Evolutionary conservation across 2,113 vertebrate genomes (phyloP), one percentile per base, ranked within the genome.

Genomic region (Lanius ludovicianus): DNA sequence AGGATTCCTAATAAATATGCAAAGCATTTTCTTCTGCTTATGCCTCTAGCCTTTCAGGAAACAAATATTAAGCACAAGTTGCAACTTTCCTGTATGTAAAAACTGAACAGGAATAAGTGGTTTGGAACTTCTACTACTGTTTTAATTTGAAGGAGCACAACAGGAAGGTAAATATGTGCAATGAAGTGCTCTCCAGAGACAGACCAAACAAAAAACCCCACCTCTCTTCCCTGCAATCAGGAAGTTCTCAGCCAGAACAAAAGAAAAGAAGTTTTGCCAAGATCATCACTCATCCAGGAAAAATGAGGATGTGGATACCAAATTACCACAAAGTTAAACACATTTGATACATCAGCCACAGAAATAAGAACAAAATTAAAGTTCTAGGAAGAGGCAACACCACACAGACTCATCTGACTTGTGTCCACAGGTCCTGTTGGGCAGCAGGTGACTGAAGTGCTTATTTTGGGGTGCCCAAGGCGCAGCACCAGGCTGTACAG

Each of bases 181-280:
- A 21, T 63, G 11, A 93, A 62, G 35, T 53, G 55, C 42, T 92
- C 80, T 77, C 59, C 42, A 94, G 52, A 91, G 52, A 70, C 50
- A 87, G 30, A 62, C 28, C 13, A 80, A 86, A 84, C 55, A 90
- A 70, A 87, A 62, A 74, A 46, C 60, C 20, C 31, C 47, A 71
- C 46, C 50, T 9, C 4, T 23, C 14, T 71, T 56, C 77, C 84
- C 39, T 49, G 53, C 44, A 67, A 67, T 42, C 27, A 37, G 68
- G 56, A 95, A 96, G 52, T 78, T 86, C 76, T 87, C 86, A 90
- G 79, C 44, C 55, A 90, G 80, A 92, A 85, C 24, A 70, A 41
- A 60, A 71, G 56, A 47, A 50, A 64, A 17, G 6, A 21, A 55
- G 8, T 20, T 71, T 47, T 83, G 82, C 67, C 55, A 90, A 85